Conservation (phyloP, 1,140 invertebrate species). For the Drosophila kepulauana region DNA sequence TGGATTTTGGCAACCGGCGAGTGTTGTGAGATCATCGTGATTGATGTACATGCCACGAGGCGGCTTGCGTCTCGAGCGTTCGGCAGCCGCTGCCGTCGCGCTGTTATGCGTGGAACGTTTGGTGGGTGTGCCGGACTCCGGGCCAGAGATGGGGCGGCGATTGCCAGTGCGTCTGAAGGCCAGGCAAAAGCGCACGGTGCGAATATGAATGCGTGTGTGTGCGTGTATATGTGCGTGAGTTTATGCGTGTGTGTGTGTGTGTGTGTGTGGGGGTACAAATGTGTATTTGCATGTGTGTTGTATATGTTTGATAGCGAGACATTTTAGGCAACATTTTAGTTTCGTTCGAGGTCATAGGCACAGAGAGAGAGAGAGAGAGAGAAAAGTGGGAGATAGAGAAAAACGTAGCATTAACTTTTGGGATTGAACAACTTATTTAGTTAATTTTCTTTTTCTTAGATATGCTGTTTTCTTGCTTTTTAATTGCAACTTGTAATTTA, state of each 20-base stretch:
- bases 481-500: slow-evolving; percentile 10
- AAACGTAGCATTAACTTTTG: slow-evolving; percentile 76
- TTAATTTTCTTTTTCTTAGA: slow-evolving; percentile 20
- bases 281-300: background rate
- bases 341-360: slow-evolving; percentile 28
- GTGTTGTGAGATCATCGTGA: slow-evolving; percentile 96
- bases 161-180: slow-evolving; percentile 89
- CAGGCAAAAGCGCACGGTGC: background rate
- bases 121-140: slow-evolving; percentile 84
- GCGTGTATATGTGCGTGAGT: background rate
- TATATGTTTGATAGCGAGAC: slow-evolving; percentile 6
- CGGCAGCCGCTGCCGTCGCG: slow-evolving; percentile 67
- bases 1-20: slow-evolving; percentile 88
- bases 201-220: background rate
- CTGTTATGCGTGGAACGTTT: slow-evolving; percentile 85
- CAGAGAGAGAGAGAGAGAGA: slow-evolving; percentile 40
- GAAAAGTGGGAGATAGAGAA: slow-evolving; percentile 54
- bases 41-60: slow-evolving; percentile 98
- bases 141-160: slow-evolving; percentile 90
- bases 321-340: slow-evolving; percentile 38
- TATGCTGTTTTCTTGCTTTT: slow-evolving; percentile 11
- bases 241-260: slow-evolving; percentile 1
- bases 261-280: background rate
- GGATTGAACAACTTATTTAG: slow-evolving; percentile 37
- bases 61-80: slow-evolving; percentile 95